phyloP scores from a whole-genome alignment of 2,797 vertebrate genomes.

The Graptemys geographica region DNA sequence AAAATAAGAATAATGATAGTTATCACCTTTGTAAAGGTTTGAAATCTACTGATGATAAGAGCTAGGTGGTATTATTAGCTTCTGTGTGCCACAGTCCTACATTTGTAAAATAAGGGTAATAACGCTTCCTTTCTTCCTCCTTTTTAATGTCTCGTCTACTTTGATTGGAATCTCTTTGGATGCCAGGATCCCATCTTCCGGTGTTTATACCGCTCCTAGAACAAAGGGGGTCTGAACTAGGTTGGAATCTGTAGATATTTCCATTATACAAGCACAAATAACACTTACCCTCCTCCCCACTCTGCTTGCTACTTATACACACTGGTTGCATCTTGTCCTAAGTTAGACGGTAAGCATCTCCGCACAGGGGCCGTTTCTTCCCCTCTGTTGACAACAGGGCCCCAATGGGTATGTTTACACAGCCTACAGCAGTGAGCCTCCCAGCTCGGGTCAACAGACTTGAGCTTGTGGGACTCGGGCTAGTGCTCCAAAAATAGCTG shows the following conservation, averaged over 20 bases:
- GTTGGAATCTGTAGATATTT: rapidly evolving
- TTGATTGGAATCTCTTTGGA: neutral
- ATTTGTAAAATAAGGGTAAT: neutral
- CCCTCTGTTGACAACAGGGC: neutral
- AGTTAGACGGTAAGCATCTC: neutral
- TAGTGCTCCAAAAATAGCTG: neutral
- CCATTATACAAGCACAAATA: neutral
- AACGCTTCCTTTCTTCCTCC: neutral
- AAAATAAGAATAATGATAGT: no score
- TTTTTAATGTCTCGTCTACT: neutral
- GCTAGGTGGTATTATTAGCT: no score
- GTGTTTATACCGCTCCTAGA: neutral
- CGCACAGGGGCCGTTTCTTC: neutral
- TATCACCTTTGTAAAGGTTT: no score
- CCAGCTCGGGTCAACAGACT: neutral
- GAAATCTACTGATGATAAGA: no score
- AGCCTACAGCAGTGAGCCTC: neutral
- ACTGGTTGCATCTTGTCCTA: neutral
- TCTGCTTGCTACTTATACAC: neutral
- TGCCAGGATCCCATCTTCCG: neutral
- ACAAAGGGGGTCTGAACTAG: rapidly evolving
- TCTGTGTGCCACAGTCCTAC: neutral
- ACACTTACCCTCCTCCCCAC: no score
- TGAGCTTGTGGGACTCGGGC: neutral
- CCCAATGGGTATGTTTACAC: neutral